Conservation (phyloP, 2,888 invertebrate genomes). For the Pyralis farinalis region DNA sequence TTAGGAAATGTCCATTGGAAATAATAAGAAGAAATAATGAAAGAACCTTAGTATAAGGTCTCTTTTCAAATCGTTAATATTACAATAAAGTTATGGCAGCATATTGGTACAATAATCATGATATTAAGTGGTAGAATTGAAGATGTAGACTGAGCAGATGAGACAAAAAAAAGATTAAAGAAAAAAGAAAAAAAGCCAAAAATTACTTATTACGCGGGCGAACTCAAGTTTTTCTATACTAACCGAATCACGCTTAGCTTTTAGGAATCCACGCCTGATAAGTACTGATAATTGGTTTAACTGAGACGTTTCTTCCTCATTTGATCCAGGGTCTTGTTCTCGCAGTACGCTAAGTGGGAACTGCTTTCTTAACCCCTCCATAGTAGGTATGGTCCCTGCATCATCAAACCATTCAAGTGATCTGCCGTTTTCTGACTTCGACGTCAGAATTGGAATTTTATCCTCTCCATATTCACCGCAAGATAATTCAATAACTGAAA, state of each 20-base stretch:
- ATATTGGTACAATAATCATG: too few species aligned
- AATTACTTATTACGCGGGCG: too few species aligned
- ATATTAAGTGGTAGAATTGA: too few species aligned
- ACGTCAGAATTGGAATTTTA: conserved; percentile 84
- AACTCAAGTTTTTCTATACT: too few species aligned
- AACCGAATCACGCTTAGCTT: conserved; percentile 87
- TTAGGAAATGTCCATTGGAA: too few species aligned
- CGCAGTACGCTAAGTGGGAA: conserved; percentile 73
- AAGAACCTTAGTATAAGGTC: too few species aligned
- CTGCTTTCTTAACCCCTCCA: conserved; percentile 79
- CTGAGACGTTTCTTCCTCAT: conserved; percentile 85
- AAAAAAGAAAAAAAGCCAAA: too few species aligned
- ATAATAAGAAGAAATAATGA: too few species aligned
- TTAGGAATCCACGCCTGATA: conserved; percentile 86
- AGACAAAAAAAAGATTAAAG: too few species aligned
- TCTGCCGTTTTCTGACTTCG: conserved; percentile 86
- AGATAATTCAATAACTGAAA: conserved; percentile 94
- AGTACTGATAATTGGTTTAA: conserved; percentile 87
- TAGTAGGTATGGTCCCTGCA: conserved; percentile 72
- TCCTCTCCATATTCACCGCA: conserved; percentile 95
- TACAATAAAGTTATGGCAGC: too few species aligned
- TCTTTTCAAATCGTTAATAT: too few species aligned
- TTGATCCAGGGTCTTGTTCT: conserved; percentile 55
- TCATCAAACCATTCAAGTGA: conserved; percentile 85
- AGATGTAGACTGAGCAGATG: too few species aligned